Evolutionary conservation across 1,140 invertebrate genomes (phyloP).

Genomic region (Fopius arisanus): DNA sequence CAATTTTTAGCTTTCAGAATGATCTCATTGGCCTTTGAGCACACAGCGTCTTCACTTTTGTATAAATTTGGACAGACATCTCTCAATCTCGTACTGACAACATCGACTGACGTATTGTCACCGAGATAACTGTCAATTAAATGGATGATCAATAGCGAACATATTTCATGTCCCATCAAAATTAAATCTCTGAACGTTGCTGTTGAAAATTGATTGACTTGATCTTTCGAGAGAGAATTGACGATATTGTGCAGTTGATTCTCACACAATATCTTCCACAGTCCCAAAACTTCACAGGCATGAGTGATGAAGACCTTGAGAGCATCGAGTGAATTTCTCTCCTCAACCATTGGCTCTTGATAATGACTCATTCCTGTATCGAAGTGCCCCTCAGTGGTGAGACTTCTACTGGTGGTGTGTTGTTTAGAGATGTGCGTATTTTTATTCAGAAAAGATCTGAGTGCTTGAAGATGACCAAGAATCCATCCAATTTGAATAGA

Average conservation of each 20-base stretch:
- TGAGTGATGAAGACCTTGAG: slow-evolving; percentile 81
- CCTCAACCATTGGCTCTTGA: slow-evolving; percentile 67
- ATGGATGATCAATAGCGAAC: slow-evolving; percentile 75
- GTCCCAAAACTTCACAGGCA: slow-evolving; percentile 86
- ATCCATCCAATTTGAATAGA: slow-evolving; percentile 69
- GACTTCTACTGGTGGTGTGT: slow-evolving; percentile 44
- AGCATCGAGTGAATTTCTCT: slow-evolving; percentile 80
- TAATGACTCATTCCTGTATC: slow-evolving; percentile 51
- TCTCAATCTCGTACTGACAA: slow-evolving; percentile 86
- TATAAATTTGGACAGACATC: slow-evolving; percentile 94
- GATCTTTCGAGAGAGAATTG: slow-evolving; percentile 67
- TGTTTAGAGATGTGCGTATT: slow-evolving; percentile 68
- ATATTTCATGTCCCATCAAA: slow-evolving; percentile 84
- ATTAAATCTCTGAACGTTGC: slow-evolving; percentile 83
- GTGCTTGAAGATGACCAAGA: slow-evolving; percentile 69
- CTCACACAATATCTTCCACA: slow-evolving; percentile 94
- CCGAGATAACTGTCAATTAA: slow-evolving; percentile 87
- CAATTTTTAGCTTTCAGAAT: slow-evolving; percentile 79
- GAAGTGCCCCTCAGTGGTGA: slow-evolving; percentile 45
- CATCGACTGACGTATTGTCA: slow-evolving; percentile 93
- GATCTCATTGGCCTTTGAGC: slow-evolving; percentile 91
- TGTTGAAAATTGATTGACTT: slow-evolving; percentile 69
- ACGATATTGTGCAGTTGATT: slow-evolving; percentile 91
- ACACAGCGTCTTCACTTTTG: slow-evolving; percentile 93
- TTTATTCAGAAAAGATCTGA: slow-evolving; percentile 72